A percentile compares a stretch with the other conserved stretches of the same genome.
These are phyloP conservation scores for Lipophrys pholis DNA, from an alignment of 2,113 vertebrate genomes.

Conservation along the genomic window DNA sequence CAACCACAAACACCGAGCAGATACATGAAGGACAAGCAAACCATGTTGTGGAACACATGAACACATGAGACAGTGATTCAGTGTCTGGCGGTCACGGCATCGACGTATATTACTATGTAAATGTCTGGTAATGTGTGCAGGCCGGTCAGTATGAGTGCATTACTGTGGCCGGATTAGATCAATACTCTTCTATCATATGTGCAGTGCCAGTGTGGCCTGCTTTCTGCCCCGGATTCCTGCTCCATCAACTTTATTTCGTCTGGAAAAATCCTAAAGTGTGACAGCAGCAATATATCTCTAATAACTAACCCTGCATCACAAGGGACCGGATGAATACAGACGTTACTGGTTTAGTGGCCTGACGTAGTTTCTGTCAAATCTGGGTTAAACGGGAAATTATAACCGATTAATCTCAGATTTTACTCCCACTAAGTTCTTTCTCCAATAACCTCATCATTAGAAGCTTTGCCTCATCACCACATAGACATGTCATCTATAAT, in stretches of 20 bases:
- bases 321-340: not conserved
- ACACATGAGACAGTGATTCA: not conserved
- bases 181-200: conserved; percentile 36
- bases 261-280: not conserved
- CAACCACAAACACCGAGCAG: not conserved
- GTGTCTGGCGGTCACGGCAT: not conserved
- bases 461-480: no score
- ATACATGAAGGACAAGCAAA: not conserved
- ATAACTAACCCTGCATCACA: no score
- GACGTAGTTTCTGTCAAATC: no score
- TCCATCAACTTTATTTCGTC: no score
- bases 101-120: conserved; percentile 27
- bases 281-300: no score
- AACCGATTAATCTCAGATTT: no score
- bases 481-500: no score
- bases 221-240: conserved; percentile 4
- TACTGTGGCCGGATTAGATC: conserved; percentile 39
- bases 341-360: no score
- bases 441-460: no score
- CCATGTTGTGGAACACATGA: not conserved
- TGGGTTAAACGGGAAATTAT: no score
- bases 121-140: conserved; percentile 22
- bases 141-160: not conserved
- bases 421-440: no score
- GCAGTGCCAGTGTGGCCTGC: conserved; percentile 26